phyloP scores from a whole-genome alignment of 2,888 invertebrate species.

The Synergus itoensis region DNA sequence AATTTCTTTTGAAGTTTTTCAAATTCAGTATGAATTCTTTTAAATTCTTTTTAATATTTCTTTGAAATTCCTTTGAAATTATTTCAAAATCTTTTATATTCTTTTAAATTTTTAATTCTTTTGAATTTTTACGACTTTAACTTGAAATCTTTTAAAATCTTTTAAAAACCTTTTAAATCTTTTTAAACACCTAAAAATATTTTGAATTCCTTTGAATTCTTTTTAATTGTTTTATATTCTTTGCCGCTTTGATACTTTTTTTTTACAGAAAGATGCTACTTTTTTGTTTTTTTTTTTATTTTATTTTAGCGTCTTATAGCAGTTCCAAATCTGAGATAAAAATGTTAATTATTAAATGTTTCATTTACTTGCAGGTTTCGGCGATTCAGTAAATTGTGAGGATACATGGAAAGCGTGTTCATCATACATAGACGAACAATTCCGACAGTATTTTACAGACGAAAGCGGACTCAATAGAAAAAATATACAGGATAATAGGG shows the following conservation, averaged over 20 bases:
- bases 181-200: too few species aligned
- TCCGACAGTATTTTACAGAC: slow-evolving; percentile 87
- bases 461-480: slow-evolving; percentile 97
- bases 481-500: slow-evolving; percentile 96
- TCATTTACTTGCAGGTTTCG: slow-evolving; percentile 82
- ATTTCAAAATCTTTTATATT: too few species aligned
- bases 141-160: too few species aligned
- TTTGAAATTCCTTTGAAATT: too few species aligned
- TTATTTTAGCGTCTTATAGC: too few species aligned
- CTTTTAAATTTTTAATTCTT: neutral
- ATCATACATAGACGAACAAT: slow-evolving; percentile 95
- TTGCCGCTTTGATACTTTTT: too few species aligned
- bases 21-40: neutral
- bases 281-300: too few species aligned
- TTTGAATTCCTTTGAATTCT: too few species aligned
- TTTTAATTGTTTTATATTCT: too few species aligned
- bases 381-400: slow-evolving; percentile 95
- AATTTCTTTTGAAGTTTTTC: neutral
- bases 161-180: too few species aligned
- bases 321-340: neutral
- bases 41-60: neutral
- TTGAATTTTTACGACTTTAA: neutral
- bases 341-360: neutral
- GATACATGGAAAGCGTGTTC: slow-evolving; percentile 96
- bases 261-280: too few species aligned